Conservation (phyloP, 1,140 invertebrate species). For the Ceratina calcarata region DNA sequence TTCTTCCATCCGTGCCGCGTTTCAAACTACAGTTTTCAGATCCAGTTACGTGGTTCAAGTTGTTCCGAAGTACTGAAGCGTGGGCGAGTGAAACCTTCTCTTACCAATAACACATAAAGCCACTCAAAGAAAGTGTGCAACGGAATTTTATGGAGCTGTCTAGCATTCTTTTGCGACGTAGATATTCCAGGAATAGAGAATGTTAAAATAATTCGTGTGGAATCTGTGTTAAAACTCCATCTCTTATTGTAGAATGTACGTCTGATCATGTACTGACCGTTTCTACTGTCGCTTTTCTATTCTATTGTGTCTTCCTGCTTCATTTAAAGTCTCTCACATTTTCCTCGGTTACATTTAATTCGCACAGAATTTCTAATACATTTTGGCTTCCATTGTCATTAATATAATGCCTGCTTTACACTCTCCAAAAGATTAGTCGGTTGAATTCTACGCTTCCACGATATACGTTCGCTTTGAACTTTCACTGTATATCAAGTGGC, state of each 20-base stretch:
- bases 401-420: too few species aligned
- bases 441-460: not conserved
- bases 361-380: too few species aligned
- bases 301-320: not conserved
- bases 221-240: too few species aligned
- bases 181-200: too few species aligned
- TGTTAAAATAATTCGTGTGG: too few species aligned
- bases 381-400: too few species aligned
- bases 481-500: too few species aligned
- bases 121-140: conserved; percentile 16
- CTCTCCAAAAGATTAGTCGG: too few species aligned
- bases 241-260: not conserved
- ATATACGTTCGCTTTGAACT: not conserved
- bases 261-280: not conserved
- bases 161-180: too few species aligned
- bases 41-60: conserved; percentile 49
- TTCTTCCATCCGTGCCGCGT: conserved; percentile 5
- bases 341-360: too few species aligned
- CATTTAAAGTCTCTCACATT: not conserved
- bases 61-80: conserved; percentile 44
- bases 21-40: conserved; percentile 38
- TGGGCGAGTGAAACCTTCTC: conserved; percentile 8
- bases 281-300: not conserved
- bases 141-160: too few species aligned
- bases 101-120: conserved; percentile 30